A percentile compares a stretch with the other conserved stretches of the same genome.
These are phyloP conservation scores for Exocentrus adspersus DNA, from an alignment of 2,888 invertebrate species.

Conservation along the genomic window DNA sequence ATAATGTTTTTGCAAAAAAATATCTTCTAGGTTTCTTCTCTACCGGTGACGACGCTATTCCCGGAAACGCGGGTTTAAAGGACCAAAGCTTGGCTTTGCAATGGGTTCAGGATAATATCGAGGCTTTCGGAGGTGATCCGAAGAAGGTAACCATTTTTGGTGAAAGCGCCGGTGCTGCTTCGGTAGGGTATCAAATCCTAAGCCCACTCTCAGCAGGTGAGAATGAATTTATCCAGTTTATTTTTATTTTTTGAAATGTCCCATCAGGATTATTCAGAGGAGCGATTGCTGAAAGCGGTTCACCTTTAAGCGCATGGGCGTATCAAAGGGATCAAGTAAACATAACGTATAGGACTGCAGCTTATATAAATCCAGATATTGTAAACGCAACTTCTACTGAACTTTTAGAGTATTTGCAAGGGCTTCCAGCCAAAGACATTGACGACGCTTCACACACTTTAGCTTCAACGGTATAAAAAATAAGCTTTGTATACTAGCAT, in stretches of 20 bases:
- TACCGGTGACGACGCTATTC: conserved; percentile 35
- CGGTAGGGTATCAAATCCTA: conserved; percentile 33
- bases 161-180: conserved; percentile 40
- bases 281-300: conserved; percentile 47
- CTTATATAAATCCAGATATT: conserved; percentile 22
- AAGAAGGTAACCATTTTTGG: conserved; percentile 40
- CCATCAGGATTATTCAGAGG: conserved; percentile 42
- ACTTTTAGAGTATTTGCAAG: conserved; percentile 29
- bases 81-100: conserved; percentile 40
- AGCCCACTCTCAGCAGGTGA: conserved; percentile 26
- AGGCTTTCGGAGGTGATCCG: conserved; percentile 41
- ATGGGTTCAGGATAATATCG: conserved; percentile 41
- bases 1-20: background rate
- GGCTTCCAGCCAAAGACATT: background rate
- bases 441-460: background rate
- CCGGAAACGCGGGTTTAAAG: conserved; percentile 43
- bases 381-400: conserved; percentile 16
- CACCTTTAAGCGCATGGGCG: conserved; percentile 44
- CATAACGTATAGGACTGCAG: conserved; percentile 41
- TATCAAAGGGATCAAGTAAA: conserved; percentile 44
- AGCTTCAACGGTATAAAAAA: conserved; percentile 7
- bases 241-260: no score
- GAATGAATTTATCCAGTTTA: background rate
- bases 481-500: no score
- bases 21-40: conserved; percentile 36